phyloP scores from a whole-genome alignment of 1,140 invertebrate genomes.

The Belonocnema kinseyi region DNA sequence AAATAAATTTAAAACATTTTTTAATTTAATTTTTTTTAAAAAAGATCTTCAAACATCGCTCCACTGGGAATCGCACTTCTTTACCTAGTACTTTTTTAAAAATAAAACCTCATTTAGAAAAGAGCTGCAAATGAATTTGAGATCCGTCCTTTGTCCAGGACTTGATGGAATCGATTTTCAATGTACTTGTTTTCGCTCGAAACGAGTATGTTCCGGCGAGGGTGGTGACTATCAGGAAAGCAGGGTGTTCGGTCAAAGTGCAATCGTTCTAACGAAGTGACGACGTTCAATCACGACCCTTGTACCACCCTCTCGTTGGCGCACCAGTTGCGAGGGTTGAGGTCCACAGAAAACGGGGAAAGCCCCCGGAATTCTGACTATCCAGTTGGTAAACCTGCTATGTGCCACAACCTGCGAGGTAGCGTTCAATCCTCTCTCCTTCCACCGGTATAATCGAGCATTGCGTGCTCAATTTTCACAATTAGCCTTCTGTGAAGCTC shows the following conservation, averaged over 20 bases:
- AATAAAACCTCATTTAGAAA: too few species aligned
- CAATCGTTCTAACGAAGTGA: constrained; percentile 47
- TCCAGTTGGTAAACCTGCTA: constrained; percentile 36
- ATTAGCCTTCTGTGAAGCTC: not conserved
- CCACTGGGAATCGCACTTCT: too few species aligned
- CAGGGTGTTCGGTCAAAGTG: constrained; percentile 45
- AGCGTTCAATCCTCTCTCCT: constrained; percentile 36
- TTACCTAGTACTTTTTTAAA: too few species aligned
- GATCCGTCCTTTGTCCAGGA: not conserved
- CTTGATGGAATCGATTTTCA: not conserved
- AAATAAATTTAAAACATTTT: too few species aligned
- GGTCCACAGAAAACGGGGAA: constrained; percentile 35
- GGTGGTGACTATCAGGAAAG: constrained; percentile 43
- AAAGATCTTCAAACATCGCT: too few species aligned
- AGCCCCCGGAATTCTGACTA: constrained; percentile 32
- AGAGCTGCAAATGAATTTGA: too few species aligned
- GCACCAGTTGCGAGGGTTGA: constrained; percentile 38
- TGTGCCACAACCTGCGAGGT: constrained; percentile 32
- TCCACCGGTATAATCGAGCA: not conserved
- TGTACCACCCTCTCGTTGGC: constrained; percentile 41
- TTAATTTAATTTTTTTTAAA: too few species aligned
- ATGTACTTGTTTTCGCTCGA: not conserved
- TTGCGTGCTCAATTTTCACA: not conserved
- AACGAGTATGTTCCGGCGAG: not conserved
- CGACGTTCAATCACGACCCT: constrained; percentile 47